These are phyloP conservation scores for Clarias gariepinus DNA, from an alignment of 2,113 vertebrate species.

Conservation along the genomic window DNA sequence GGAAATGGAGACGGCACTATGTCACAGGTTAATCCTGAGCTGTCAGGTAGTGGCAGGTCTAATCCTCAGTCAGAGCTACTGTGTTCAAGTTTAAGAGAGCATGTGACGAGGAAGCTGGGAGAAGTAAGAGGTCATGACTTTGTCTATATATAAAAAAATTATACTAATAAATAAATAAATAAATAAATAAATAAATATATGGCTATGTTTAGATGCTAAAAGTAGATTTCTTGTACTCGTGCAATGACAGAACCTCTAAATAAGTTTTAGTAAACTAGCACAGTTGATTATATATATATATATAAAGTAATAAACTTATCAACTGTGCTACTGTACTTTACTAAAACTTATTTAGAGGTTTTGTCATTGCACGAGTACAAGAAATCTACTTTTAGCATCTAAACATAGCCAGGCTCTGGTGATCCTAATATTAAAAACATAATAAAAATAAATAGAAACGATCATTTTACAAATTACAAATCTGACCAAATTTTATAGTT, in stretches of 20 bases:
- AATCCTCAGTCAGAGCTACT: background rate
- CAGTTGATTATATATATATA: no score
- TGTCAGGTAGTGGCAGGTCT: background rate
- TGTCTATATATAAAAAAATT: no score
- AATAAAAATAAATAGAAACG: background rate
- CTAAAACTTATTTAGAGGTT: background rate
- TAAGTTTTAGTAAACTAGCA: no score
- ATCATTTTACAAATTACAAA: background rate
- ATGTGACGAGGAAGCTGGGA: background rate
- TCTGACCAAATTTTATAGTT: no score
- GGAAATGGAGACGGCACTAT: background rate
- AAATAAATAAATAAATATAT: no score
- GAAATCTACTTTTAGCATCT: background rate
- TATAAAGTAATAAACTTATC: background rate
- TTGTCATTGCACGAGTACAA: background rate
- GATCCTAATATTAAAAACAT: background rate
- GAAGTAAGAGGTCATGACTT: background rate
- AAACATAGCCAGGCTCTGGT: background rate
- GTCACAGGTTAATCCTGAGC: conserved; percentile 2
- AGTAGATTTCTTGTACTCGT: no score
- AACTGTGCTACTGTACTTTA: background rate
- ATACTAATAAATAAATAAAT: no score
- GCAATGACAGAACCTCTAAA: no score
- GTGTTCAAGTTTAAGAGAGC: background rate
- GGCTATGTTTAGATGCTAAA: no score